Evolutionary conservation across 2,888 invertebrate genomes (phyloP).

Genomic region (Cacoxenus indagator): DNA sequence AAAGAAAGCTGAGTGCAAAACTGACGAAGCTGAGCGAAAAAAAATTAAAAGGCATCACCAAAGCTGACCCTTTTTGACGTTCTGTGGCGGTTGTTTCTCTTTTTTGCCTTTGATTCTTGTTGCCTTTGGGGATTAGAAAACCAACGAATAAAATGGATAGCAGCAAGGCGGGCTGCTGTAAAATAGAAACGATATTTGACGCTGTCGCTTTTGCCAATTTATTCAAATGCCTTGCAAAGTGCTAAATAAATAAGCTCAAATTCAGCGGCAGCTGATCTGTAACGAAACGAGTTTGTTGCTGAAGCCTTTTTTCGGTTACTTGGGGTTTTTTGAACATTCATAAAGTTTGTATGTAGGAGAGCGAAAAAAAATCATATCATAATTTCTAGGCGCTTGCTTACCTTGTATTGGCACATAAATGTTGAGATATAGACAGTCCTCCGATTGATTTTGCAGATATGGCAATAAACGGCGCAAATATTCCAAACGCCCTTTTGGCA

Average conservation of each 20-base stretch:
- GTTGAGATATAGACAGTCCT: constrained; percentile 97
- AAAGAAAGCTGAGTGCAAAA: constrained; percentile 7
- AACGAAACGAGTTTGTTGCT: no score
- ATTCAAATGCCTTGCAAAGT: constrained; percentile 65
- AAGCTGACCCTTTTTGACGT: constrained; percentile 52
- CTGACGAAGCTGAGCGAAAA: constrained; percentile 23
- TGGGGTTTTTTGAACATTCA: no score
- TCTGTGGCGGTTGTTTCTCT: constrained; percentile 21
- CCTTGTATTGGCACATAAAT: constrained; percentile 97
- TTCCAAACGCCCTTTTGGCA: constrained; percentile 90
- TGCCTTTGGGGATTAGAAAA: constrained; percentile 50
- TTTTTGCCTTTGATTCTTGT: constrained; percentile 17
- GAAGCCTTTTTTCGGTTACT: no score
- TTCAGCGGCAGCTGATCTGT: background rate
- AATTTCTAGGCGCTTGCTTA: constrained; percentile 73
- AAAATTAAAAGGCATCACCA: constrained; percentile 44
- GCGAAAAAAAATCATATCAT: background rate
- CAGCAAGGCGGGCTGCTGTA: constrained; percentile 32
- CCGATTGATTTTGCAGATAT: constrained; percentile 90
- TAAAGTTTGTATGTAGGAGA: constrained; percentile 4
- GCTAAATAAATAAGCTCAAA: constrained; percentile 63
- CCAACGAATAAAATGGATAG: background rate
- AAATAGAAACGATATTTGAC: constrained; percentile 54
- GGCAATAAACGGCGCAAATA: constrained; percentile 90
- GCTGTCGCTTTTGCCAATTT: constrained; percentile 51